phyloP scores from a whole-genome alignment of 2,888 invertebrate species.

The Melinaea marsaeus region DNA sequence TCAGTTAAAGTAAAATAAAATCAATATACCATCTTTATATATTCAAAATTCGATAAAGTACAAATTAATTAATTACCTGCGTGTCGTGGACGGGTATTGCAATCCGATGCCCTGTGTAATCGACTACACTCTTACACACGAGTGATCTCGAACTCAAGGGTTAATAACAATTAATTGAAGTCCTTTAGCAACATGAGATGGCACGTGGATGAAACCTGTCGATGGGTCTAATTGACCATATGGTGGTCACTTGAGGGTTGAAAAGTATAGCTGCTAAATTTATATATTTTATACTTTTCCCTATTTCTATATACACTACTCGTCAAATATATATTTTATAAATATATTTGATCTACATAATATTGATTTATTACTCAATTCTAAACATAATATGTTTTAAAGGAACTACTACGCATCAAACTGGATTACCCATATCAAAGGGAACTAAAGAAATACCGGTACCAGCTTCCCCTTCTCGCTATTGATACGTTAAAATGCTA shows the following conservation, averaged over 20 bases:
- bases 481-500: slow-evolving; percentile 17
- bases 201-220: slow-evolving; percentile 60
- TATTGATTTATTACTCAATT: background rate
- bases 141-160: slow-evolving; percentile 46
- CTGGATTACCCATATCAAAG: background rate
- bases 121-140: slow-evolving; percentile 47
- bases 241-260: slow-evolving; percentile 37
- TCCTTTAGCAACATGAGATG: slow-evolving; percentile 49
- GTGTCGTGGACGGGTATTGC: slow-evolving; percentile 36
- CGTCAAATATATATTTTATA: no score
- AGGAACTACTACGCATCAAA: slow-evolving; percentile 1
- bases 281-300: no score
- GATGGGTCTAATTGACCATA: slow-evolving; percentile 54
- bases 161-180: slow-evolving; percentile 71
- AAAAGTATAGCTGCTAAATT: background rate
- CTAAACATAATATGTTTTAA: background rate
- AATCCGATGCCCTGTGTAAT: slow-evolving; percentile 53
- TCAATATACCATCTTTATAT: background rate
- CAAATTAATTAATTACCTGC: slow-evolving; percentile 28
- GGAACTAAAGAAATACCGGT: slow-evolving; percentile 5
- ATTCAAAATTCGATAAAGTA: background rate
- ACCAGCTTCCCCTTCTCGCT: slow-evolving; percentile 8
- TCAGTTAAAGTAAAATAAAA: background rate
- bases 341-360: no score
- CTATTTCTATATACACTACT: no score